phyloP scores from a whole-genome alignment of 2,797 vertebrate genomes.

The Etheostoma perlongum region DNA sequence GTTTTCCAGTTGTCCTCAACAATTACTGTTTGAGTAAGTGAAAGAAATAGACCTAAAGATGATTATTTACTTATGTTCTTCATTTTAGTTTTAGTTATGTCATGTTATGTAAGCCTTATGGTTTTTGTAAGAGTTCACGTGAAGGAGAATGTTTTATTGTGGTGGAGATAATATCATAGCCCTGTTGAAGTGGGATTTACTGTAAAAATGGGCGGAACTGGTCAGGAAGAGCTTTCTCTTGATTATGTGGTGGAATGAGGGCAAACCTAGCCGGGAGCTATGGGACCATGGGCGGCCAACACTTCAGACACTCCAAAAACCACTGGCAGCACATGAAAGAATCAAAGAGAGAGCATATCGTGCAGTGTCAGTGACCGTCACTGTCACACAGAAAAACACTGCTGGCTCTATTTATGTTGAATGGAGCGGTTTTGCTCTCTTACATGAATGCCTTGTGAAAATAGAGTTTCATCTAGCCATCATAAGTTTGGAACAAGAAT shows the following conservation, averaged over 20 bases:
- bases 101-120: neutral
- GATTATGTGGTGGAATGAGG: constrained; percentile 60
- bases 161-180: constrained; percentile 1
- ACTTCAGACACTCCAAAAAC: constrained; percentile 52
- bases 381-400: constrained; percentile 22
- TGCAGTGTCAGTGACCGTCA: constrained; percentile 27
- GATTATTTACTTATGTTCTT: too few relatives aligned
- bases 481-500: neutral
- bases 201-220: constrained; percentile 53
- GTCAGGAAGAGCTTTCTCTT: constrained; percentile 70
- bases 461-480: neutral
- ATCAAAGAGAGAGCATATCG: constrained; percentile 11
- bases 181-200: constrained; percentile 50
- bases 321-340: constrained; percentile 77
- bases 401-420: neutral
- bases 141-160: neutral
- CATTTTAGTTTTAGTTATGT: too few relatives aligned
- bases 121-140: neutral
- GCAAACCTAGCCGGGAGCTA: constrained; percentile 29
- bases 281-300: constrained; percentile 55
- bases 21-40: too few relatives aligned
- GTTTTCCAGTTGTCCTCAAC: too few relatives aligned
- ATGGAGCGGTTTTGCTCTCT: neutral
- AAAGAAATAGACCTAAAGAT: too few relatives aligned
- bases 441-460: neutral